A percentile compares a stretch with the other conserved stretches of the same genome.
Conservation (phyloP, 2,888 invertebrate species). For the Spodoptera picta region DNA sequence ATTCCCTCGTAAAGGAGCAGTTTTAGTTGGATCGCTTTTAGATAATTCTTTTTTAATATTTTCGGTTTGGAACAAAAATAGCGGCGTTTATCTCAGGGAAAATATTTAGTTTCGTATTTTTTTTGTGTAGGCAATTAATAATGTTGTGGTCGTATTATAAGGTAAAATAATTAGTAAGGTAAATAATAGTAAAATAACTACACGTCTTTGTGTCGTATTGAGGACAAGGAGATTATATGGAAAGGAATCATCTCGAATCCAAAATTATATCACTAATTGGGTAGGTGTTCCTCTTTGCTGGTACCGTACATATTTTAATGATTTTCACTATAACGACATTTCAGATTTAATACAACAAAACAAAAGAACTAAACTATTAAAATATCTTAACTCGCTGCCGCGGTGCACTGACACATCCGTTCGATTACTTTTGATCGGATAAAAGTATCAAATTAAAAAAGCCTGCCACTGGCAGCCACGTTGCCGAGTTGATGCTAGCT, state of each 20-base stretch:
- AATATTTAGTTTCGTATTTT: background rate
- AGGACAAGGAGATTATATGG: no score
- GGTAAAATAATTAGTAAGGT: no score
- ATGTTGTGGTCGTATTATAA: no score
- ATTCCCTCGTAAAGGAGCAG: slow-evolving; percentile 20
- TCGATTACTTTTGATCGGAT: slow-evolving; percentile 27
- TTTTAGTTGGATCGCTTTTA: slow-evolving; percentile 28
- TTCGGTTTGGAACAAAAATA: slow-evolving; percentile 9
- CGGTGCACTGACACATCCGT: slow-evolving; percentile 6
- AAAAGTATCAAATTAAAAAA: slow-evolving; percentile 47
- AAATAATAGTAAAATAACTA: no score
- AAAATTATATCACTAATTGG: no score
- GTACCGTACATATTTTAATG: no score
- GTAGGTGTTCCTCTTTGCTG: no score
- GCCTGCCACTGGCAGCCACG: slow-evolving; percentile 41
- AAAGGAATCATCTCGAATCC: no score
- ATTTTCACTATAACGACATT: no score
- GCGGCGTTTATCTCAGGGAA: background rate
- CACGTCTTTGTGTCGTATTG: no score
- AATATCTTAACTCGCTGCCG: background rate
- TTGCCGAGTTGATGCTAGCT: slow-evolving; percentile 51
- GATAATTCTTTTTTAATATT: slow-evolving; percentile 17
- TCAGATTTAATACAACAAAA: no score
- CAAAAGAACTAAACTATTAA: slow-evolving; percentile 1
- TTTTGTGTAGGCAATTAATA: no score